Conservation (phyloP, 2,888 invertebrate genomes). For the Agriotes lineatus region DNA sequence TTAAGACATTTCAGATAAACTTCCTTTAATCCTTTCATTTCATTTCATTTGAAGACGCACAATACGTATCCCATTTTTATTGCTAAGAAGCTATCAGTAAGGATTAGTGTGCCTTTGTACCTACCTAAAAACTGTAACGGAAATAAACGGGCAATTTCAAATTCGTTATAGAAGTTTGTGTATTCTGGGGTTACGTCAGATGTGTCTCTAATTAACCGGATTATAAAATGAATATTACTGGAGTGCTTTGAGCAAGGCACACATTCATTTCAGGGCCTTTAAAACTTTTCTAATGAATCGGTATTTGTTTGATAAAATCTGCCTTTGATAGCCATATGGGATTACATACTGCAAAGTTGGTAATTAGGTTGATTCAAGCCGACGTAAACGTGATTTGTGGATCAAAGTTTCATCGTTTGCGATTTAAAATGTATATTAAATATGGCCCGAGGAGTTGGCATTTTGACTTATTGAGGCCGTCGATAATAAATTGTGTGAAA, state of each 20-base stretch:
- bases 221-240: neutral
- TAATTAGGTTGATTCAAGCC: slow-evolving; percentile 12
- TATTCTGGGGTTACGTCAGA: neutral
- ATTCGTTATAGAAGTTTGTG: no score
- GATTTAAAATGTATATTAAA: neutral
- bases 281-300: slow-evolving; percentile 16
- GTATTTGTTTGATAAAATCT: slow-evolving; percentile 6
- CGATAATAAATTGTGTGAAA: no score
- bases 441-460: neutral
- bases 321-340: neutral
- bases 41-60: no score
- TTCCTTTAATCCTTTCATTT: no score
- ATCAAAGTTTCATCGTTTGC: slow-evolving; percentile 6
- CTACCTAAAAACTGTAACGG: no score
- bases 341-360: slow-evolving; percentile 11
- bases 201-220: neutral
- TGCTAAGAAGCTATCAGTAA: no score
- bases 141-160: no score
- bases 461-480: neutral
- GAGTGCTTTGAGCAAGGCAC: neutral
- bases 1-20: no score
- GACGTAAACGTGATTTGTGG: neutral
- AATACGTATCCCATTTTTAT: no score
- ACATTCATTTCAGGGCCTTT: neutral
- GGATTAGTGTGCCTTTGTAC: no score